Evolutionary conservation across 2,888 invertebrate species (phyloP).

Genomic region (Sipunculus nudus): DNA sequence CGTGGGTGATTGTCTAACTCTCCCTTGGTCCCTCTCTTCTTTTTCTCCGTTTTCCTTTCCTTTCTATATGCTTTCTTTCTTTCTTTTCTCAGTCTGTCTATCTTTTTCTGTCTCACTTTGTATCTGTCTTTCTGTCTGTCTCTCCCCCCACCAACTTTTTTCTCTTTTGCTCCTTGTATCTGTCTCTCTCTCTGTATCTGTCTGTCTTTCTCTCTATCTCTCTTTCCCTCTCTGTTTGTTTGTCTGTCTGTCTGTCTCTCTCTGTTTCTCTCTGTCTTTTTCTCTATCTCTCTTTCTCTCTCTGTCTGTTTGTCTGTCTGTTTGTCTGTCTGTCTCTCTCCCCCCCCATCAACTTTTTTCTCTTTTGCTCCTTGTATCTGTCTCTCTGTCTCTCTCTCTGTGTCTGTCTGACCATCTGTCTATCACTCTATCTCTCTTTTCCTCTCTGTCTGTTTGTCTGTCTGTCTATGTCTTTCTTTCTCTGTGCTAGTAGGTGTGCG

Average conservation of each 20-base stretch:
- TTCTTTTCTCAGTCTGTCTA: background rate
- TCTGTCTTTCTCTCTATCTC: background rate
- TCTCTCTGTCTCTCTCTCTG: background rate
- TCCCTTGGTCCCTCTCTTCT: background rate
- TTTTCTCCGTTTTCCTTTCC: background rate
- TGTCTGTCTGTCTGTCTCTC: background rate
- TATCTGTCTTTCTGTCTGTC: background rate
- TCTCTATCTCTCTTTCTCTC: background rate
- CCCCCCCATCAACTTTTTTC: constrained; percentile 1
- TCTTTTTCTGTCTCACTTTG: background rate
- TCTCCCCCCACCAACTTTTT: background rate
- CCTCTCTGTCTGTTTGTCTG: no score
- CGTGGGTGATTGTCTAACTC: no score
- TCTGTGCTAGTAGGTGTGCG: no score
- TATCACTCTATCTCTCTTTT: no score
- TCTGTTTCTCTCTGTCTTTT: background rate
- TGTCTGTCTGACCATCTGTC: no score
- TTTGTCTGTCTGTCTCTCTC: no score
- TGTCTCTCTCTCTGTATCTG: background rate
- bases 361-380: background rate
- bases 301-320: background rate
- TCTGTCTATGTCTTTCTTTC: no score
- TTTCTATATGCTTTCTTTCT: background rate
- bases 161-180: background rate
- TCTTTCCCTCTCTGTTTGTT: background rate